A percentile compares a stretch with the other conserved stretches of the same genome.
phyloP scores from a whole-genome alignment of 2,113 vertebrate genomes.

The Corvus moneduloides region DNA sequence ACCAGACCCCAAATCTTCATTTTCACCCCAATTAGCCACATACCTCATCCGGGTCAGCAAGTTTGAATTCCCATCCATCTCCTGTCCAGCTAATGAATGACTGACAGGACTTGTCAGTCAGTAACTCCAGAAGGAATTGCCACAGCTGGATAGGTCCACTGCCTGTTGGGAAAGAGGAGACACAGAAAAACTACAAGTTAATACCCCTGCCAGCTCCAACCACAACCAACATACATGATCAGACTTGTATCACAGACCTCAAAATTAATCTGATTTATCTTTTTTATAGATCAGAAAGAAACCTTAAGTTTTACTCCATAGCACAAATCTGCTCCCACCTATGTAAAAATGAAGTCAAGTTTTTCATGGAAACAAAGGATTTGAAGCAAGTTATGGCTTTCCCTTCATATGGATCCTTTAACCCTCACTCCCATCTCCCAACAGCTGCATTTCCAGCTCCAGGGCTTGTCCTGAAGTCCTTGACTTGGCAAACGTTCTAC shows the following conservation, averaged over 20 bases:
- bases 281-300: neutral
- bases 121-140: conserved; percentile 88
- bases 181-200: neutral
- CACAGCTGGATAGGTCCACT: conserved; percentile 90
- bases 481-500: neutral
- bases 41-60: conserved; percentile 89
- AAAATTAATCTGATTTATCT: neutral
- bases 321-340: neutral
- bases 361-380: neutral
- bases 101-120: conserved; percentile 87
- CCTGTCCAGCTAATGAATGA: conserved; percentile 90
- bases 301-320: neutral
- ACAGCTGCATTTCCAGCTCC: neutral
- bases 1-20: neutral
- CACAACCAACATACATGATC: neutral
- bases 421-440: neutral
- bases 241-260: neutral
- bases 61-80: conserved; percentile 91
- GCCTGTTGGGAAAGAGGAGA: conserved; percentile 64
- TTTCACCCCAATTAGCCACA: neutral
- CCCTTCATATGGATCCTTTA: neutral
- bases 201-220: neutral
- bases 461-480: neutral
- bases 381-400: neutral
- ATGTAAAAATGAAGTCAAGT: neutral